Conservation (phyloP, 2,113 vertebrate genomes). For the Lota lota region DNA sequence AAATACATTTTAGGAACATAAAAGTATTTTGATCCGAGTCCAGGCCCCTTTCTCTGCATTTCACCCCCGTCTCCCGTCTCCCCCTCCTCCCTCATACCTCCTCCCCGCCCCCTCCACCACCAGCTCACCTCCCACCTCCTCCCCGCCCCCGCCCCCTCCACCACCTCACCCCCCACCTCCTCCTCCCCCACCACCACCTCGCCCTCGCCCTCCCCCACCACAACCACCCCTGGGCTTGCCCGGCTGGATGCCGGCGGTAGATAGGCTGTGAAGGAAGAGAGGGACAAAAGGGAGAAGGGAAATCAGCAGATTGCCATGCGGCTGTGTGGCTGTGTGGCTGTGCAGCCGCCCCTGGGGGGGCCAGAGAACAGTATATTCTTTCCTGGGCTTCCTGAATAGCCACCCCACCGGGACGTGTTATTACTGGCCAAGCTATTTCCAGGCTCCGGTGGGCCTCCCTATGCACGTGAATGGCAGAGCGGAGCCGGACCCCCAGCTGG, state of each 20-base stretch:
- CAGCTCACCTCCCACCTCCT: no score
- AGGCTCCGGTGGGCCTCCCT: slow-evolving; percentile 2
- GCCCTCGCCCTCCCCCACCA: no score
- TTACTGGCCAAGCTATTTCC: slow-evolving; percentile 42
- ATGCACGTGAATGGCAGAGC: neutral
- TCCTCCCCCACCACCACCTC: no score
- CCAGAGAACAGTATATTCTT: slow-evolving; percentile 34
- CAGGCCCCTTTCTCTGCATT: slow-evolving; percentile 42
- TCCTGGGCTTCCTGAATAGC: slow-evolving; percentile 31
- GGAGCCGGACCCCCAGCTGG: neutral
- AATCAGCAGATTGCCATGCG: no score
- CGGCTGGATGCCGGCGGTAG: no score
- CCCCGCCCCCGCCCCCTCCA: no score
- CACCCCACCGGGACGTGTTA: slow-evolving; percentile 37
- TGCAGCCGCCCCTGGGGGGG: slow-evolving; percentile 36
- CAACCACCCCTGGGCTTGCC: no score
- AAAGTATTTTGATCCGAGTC: slow-evolving; percentile 54
- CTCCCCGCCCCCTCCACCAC: slow-evolving; percentile 6
- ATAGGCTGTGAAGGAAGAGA: slow-evolving; percentile 9
- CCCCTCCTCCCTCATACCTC: slow-evolving; percentile 2
- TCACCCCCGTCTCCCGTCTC: slow-evolving; percentile 9
- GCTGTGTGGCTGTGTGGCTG: slow-evolving; percentile 44
- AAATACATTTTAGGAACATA: slow-evolving; percentile 55
- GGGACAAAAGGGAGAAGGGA: slow-evolving; percentile 17
- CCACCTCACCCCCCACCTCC: no score